These are phyloP conservation scores for Cerceris ruficornis DNA, from an alignment of 2,888 invertebrate species.

Conservation along the genomic window DNA sequence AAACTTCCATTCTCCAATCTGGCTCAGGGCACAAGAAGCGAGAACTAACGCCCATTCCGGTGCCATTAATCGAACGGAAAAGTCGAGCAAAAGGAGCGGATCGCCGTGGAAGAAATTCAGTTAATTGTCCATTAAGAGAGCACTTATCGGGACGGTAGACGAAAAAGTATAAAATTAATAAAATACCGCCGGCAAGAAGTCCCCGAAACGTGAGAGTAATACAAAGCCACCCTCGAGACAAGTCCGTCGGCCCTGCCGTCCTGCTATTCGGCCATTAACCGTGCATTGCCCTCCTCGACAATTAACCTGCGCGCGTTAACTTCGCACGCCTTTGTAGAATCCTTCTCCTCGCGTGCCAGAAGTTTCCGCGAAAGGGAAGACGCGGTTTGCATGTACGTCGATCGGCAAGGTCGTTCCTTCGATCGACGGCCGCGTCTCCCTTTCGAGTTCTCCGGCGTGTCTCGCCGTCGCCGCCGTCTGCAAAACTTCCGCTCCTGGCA, in stretches of 20 bases:
- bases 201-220: neutral
- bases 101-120: no score
- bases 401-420: slow-evolving; percentile 75
- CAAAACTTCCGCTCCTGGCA: slow-evolving; percentile 73
- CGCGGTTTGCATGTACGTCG: slow-evolving; percentile 74
- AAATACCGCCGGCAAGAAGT: slow-evolving; percentile 24
- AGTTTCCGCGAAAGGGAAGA: slow-evolving; percentile 75
- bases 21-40: no score
- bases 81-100: no score
- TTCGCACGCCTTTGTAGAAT: slow-evolving; percentile 55
- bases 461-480: slow-evolving; percentile 63
- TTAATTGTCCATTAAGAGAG: no score
- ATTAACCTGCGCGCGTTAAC: slow-evolving; percentile 57
- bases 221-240: neutral
- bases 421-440: slow-evolving; percentile 66
- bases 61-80: no score
- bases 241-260: slow-evolving; percentile 39
- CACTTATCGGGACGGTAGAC: slow-evolving; percentile 22
- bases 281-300: slow-evolving; percentile 58
- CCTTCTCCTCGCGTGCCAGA: slow-evolving; percentile 64
- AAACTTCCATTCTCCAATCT: no score
- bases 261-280: slow-evolving; percentile 55
- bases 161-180: slow-evolving; percentile 28
- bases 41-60: no score
- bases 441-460: slow-evolving; percentile 69